These are phyloP conservation scores for Sympetrum striolatum DNA, from an alignment of 2,888 invertebrate genomes.

Conservation along the genomic window DNA sequence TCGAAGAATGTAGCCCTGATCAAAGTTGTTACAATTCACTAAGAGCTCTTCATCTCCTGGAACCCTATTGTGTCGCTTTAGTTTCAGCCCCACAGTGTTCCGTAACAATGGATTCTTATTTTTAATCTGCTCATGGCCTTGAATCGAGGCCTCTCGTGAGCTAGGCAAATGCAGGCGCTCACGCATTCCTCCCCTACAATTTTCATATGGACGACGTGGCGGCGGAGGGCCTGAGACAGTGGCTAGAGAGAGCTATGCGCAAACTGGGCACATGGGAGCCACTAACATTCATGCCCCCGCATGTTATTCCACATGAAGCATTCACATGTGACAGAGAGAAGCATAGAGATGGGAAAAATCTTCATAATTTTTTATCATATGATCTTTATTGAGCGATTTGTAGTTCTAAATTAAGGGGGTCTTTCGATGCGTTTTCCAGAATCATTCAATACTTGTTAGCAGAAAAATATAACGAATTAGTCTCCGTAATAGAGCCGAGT, in stretches of 20 bases:
- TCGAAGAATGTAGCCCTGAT: no score
- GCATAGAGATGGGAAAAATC: no score
- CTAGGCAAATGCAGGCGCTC: not conserved
- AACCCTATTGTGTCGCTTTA: not conserved
- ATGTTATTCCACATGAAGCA: not conserved
- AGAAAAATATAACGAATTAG: no score
- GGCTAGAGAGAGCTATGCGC: not conserved
- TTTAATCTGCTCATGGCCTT: constrained; percentile 5
- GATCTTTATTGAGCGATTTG: no score
- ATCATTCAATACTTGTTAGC: no score
- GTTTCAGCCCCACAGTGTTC: not conserved
- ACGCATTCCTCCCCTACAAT: constrained; percentile 2
- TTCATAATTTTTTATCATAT: no score
- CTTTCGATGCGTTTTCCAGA: no score
- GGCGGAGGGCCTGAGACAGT: not conserved
- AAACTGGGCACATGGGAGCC: not conserved
- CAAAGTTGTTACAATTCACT: no score
- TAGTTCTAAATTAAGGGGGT: no score
- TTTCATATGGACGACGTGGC: not conserved
- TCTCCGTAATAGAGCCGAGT: no score
- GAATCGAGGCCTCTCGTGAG: not conserved
- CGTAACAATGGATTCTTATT: not conserved
- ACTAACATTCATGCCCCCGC: not conserved
- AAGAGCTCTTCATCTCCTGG: not conserved
- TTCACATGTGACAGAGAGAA: not conserved